These are phyloP conservation scores for Stenotaenia linearis DNA, from an alignment of 2,888 invertebrate species.

Conservation along the genomic window DNA sequence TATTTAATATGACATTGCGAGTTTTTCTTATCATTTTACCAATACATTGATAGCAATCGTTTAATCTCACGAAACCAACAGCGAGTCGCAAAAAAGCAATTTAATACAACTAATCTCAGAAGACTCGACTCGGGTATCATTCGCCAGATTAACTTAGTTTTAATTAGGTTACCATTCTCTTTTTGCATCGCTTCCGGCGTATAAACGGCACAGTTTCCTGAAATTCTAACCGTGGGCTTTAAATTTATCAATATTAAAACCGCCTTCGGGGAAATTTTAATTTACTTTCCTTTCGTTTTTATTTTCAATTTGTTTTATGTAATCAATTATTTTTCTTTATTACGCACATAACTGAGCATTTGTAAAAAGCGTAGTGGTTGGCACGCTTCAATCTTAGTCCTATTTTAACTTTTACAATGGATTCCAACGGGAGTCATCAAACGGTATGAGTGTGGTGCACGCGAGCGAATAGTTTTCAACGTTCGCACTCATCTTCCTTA, in stretches of 20 bases:
- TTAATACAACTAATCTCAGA: background rate
- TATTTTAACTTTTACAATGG: background rate
- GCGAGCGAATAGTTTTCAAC: background rate
- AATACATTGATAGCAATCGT: too few relatives aligned
- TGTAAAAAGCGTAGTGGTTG: background rate
- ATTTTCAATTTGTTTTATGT: background rate
- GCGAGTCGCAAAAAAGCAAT: too few relatives aligned
- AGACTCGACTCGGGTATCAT: background rate
- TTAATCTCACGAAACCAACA: too few relatives aligned
- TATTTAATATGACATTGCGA: too few relatives aligned
- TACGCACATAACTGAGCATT: background rate
- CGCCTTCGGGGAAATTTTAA: background rate
- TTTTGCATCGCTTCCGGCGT: background rate
- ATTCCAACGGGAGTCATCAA: background rate
- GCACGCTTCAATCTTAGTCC: background rate
- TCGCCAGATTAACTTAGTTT: background rate
- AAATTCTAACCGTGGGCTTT: background rate
- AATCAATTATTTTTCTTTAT: background rate
- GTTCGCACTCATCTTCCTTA: background rate
- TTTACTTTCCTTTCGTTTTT: background rate
- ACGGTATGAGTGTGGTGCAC: background rate
- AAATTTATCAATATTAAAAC: background rate
- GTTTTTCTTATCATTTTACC: too few relatives aligned
- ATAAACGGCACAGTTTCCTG: background rate
- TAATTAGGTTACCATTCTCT: background rate